Base-by-base conservation (phyloP, 92 coral and sea anemone genomes). In the Epizoanthus scotinus region DNA sequence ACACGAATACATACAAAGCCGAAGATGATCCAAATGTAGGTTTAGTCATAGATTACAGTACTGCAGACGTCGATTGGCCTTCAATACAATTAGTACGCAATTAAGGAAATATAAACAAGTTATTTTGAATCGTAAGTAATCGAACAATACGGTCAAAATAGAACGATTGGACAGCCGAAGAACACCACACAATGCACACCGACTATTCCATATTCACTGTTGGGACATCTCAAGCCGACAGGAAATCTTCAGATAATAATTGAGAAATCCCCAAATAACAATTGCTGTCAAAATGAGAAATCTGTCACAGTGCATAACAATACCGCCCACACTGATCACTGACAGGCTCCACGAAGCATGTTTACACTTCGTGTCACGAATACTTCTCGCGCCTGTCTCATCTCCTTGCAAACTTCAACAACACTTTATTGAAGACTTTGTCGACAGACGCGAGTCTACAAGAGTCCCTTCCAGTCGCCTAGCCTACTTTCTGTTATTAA, bases 101-200 rank as follows among this genome's bases (percentile, higher is more conserved):
- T 75, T 75, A 75, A 59, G 36, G 40, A 74, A 75, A 75, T 34
- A 60, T 24, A 75, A 75, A 75, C 81, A 59, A 6, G 81, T 57
- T 75, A 58, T 75, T 75, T 59, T 57, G 69, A 58, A 73, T 58
- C 22, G 81, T 59, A 75, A 75, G 80, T 66, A 67, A 74, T 29
- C 55, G 80, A 74, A 74, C 80, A 74, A 74, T 74, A 38, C 53
- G 55, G 52, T 15, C 52, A 47, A n/a, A 7, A 36, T 18, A 8
- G 52, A 74, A 29, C 14, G 42, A 75, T 38, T 58, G 19, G 56
- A 38, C 67, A 34, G 78, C 38, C 9, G 19, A 34, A 59, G 42
- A 75, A 6, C 21, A 19, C 18, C 67, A 21, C 66, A 6, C n/a
- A 20, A 57, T 55, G 6, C 5, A 22, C n/a, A 34, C 14, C 38